Conservation (phyloP, 2,888 invertebrate species). For the Nezara viridula region DNA sequence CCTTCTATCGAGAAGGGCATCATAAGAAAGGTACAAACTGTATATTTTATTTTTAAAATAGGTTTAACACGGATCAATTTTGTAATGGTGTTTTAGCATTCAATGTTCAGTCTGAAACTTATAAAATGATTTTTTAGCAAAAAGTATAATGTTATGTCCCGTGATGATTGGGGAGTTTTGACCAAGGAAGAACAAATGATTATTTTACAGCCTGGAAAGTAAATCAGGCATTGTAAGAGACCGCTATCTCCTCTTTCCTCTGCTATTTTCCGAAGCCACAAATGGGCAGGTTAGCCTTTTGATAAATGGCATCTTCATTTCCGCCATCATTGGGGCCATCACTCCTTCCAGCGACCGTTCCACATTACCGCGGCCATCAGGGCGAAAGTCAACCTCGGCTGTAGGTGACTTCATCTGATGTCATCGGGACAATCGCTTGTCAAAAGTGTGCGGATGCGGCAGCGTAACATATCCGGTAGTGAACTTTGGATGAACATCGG, state of each 20-base stretch:
- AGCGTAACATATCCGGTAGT: too few relatives aligned
- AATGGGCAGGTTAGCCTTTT: constrained; percentile 13
- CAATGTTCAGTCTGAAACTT: too few relatives aligned
- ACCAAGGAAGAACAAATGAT: not conserved
- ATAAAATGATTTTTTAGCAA: not conserved
- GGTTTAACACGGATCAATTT: too few relatives aligned
- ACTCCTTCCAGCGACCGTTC: not conserved
- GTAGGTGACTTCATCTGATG: not conserved
- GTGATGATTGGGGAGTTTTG: not conserved
- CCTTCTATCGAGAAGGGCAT: too few relatives aligned
- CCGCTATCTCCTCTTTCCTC: constrained; percentile 11
- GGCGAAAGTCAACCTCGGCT: not conserved
- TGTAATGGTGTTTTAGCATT: too few relatives aligned
- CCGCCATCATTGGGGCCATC: not conserved
- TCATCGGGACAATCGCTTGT: not conserved
- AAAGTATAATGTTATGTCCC: not conserved
- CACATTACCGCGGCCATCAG: not conserved
- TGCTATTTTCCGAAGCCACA: constrained; percentile 20
- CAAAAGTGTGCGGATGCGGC: not conserved
- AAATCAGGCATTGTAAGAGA: constrained; percentile 17
- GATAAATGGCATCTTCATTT: not conserved
- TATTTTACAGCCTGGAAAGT: constrained; percentile 21
- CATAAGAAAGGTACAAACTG: too few relatives aligned
- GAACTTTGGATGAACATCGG: too few relatives aligned
- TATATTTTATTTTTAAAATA: too few relatives aligned